Conservation (phyloP, 2,888 invertebrate genomes). For the Brachycybe producta region DNA sequence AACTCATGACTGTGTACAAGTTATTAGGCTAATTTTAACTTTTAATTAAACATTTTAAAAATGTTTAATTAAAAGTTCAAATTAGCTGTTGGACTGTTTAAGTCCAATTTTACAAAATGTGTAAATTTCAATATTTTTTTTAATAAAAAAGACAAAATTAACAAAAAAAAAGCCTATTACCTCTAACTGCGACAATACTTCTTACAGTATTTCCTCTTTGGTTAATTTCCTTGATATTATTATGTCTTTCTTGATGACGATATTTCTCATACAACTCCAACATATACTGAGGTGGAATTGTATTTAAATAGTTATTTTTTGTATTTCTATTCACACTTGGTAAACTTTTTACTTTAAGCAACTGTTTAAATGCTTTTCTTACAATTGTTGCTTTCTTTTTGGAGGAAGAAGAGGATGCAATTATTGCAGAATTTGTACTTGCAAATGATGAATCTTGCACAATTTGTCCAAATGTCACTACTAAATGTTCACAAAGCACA, state of each 20-base stretch:
- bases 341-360: slow-evolving; percentile 6
- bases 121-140: too few relatives aligned
- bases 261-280: slow-evolving; percentile 14
- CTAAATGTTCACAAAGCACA: too few relatives aligned
- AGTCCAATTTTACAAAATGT: too few relatives aligned
- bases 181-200: slow-evolving; percentile 12
- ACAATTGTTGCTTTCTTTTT: slow-evolving; percentile 5
- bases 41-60: too few relatives aligned
- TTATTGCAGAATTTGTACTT: too few relatives aligned
- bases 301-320: neutral
- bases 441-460: too few relatives aligned
- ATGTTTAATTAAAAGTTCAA: too few relatives aligned
- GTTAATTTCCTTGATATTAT: neutral
- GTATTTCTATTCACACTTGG: slow-evolving; percentile 1
- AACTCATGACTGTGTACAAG: too few relatives aligned
- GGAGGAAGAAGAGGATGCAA: too few relatives aligned
- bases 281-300: slow-evolving; percentile 11
- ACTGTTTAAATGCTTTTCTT: slow-evolving; percentile 4
- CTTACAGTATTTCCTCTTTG: slow-evolving; percentile 12
- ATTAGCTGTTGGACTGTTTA: too few relatives aligned
- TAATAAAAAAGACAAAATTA: neutral
- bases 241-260: slow-evolving; percentile 6
- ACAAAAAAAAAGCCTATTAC: neutral
- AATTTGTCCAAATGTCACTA: too few relatives aligned
- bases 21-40: too few relatives aligned